A percentile compares a stretch with the other conserved stretches of the same genome.
phyloP scores from a whole-genome alignment of 2,888 invertebrate species.

The Pristionchus japonicus region DNA sequence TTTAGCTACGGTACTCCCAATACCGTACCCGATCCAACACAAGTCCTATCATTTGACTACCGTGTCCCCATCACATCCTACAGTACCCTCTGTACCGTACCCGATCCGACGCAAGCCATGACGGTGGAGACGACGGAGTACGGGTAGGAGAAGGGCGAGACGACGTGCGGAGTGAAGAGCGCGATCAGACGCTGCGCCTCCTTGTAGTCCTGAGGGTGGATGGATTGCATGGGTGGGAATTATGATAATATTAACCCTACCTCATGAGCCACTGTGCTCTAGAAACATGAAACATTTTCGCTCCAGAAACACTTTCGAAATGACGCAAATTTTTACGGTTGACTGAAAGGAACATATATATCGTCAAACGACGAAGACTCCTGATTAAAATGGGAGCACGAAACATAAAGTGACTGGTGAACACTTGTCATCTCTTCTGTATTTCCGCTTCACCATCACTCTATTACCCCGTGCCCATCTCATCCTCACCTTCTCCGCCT shows the following conservation, averaged over 20 bases:
- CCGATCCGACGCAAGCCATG: constrained; percentile 88
- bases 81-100: constrained; percentile 72
- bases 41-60: neutral
- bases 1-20: too few relatives aligned
- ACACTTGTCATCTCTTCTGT: too few relatives aligned
- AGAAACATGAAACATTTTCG: too few relatives aligned
- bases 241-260: too few relatives aligned
- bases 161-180: constrained; percentile 82
- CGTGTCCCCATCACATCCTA: neutral
- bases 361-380: too few relatives aligned
- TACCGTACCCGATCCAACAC: neutral
- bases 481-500: constrained; percentile 55
- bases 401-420: too few relatives aligned
- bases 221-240: neutral
- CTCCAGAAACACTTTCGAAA: too few relatives aligned
- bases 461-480: neutral
- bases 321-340: too few relatives aligned
- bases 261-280: too few relatives aligned
- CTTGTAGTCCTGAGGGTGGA: constrained; percentile 46
- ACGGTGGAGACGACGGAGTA: constrained; percentile 91
- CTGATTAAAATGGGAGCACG: too few relatives aligned
- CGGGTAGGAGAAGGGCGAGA: constrained; percentile 90
- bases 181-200: constrained; percentile 57
- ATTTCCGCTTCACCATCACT: neutral
- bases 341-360: too few relatives aligned